A percentile compares a stretch with the other conserved stretches of the same genome.
phyloP scores from a whole-genome alignment of 2,113 vertebrate genomes.

The Clarias batrachus region DNA sequence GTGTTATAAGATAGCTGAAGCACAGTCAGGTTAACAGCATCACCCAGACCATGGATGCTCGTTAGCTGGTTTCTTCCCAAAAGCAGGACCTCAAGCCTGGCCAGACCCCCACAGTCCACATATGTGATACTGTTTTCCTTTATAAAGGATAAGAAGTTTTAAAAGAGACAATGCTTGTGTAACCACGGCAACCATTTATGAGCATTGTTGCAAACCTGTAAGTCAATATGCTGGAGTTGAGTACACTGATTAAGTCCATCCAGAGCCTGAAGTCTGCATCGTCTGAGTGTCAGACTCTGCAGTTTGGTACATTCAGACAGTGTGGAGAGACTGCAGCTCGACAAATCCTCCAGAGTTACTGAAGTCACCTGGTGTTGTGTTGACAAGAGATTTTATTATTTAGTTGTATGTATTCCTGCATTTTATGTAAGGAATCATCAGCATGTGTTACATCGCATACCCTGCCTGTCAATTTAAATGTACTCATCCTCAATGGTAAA shows the following conservation, averaged over 20 bases:
- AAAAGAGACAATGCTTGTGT: neutral
- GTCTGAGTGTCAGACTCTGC: slow-evolving; percentile 76
- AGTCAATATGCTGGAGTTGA: slow-evolving; percentile 79
- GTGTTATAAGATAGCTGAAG: slow-evolving; percentile 89
- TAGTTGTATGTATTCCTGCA: too few relatives aligned
- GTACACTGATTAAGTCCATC: slow-evolving; percentile 75
- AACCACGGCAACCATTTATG: neutral
- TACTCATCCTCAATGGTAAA: neutral
- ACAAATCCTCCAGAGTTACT: slow-evolving; percentile 80
- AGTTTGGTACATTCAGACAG: slow-evolving; percentile 79
- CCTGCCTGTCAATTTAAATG: neutral
- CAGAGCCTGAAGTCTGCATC: slow-evolving; percentile 81
- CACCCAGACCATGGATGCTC: slow-evolving; percentile 83
- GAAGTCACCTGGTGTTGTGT: slow-evolving; percentile 76
- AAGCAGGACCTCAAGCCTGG: slow-evolving; percentile 77
- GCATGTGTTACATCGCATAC: neutral
- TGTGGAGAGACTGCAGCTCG: slow-evolving; percentile 78
- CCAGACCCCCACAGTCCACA: slow-evolving; percentile 82
- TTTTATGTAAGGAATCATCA: neutral
- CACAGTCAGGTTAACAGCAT: slow-evolving; percentile 76
- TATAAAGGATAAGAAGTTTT: slow-evolving; percentile 3
- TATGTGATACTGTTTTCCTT: slow-evolving; percentile 86
- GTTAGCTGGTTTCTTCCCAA: slow-evolving; percentile 81
- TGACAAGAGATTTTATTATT: neutral
- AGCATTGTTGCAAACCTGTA: slow-evolving; percentile 73